Base-by-base conservation (phyloP, 2,797 vertebrate species). In the Bradypodion pumilum region DNA sequence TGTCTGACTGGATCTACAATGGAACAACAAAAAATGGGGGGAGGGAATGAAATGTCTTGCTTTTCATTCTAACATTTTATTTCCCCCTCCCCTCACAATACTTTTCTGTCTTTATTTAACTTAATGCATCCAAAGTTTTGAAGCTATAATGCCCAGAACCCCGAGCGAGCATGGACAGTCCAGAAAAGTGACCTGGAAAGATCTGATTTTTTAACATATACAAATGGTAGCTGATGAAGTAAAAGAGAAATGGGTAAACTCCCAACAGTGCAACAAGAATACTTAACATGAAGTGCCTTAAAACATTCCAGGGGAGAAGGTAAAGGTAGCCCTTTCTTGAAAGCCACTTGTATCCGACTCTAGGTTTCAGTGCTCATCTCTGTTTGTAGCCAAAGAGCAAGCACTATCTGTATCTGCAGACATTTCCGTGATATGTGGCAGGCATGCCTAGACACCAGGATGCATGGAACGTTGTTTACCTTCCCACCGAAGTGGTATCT, bases 101-200 rank as follows among this genome's bases (percentile, higher is more conserved):
- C 81, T 77, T 40, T 80, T 69, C 49, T 92, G 80, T 88, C 44
- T 60, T 81, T 73, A 69, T 92, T 93, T 90, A 68, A 75, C 75
- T 78, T 56, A 83, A 72, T 75, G 86, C 4, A 70, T 89, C 0
- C 88, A 56, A 56, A 21, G 16, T 90, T 91, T 82, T 6, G 15
- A 37, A n/a, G 52, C 52, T 56, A 21, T 19, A 56, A 13, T 5
- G 16, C 21, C 12, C 52, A 56, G 19, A 56, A 56, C 21, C 52
- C 49, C 15, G 15, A 56, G 52, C 52, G 15, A 56, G 19, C 10
- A 56, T 15, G 13, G 52, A 56, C 13, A 15, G 52, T 56, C 15
- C 19, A 56, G 16, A 19, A 56, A 21, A 56, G 52, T 56, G 21
- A 56, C 19, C 21, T 19, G 15, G 15, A 15, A 56, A 56, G 19